Evolutionary conservation across 2,797 vertebrate genomes (phyloP).

Genomic region (Balearica regulorum): DNA sequence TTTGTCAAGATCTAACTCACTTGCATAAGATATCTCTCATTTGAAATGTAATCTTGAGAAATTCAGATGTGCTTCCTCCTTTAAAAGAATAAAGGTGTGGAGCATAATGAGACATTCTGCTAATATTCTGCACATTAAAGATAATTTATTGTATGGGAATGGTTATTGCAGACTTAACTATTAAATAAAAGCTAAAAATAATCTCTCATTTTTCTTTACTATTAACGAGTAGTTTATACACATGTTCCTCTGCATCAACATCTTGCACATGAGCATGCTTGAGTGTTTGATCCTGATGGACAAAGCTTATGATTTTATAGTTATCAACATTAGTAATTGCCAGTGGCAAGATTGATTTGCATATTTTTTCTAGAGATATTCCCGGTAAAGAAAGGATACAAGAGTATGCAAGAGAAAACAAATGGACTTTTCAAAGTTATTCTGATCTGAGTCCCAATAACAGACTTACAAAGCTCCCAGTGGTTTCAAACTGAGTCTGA

Average conservation of each 20-base stretch:
- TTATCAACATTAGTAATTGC: neutral
- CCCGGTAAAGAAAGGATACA: neutral
- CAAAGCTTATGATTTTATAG: neutral
- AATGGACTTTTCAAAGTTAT: neutral
- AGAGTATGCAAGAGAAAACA: neutral
- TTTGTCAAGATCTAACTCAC: conserved; percentile 52
- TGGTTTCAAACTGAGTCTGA: neutral
- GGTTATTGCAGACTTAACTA: conserved; percentile 10
- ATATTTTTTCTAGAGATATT: neutral
- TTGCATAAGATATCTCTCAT: neutral
- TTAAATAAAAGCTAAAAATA: conserved; percentile 18
- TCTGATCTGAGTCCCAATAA: neutral
- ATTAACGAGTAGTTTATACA: neutral
- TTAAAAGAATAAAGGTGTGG: neutral
- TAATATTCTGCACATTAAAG: conserved; percentile 49
- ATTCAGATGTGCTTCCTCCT: neutral
- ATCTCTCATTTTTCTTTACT: neutral
- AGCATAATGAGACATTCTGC: conserved; percentile 21
- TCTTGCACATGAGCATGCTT: neutral
- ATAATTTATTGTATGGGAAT: conserved; percentile 13
- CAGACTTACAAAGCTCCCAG: neutral
- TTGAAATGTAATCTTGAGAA: conserved; percentile 38
- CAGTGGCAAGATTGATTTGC: neutral
- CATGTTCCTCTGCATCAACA: neutral
- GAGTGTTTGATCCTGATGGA: neutral